Percentiles rank a stretch among this genome's conserved stretches.
Evolutionary conservation across 1,140 invertebrate genomes (phyloP).

Genomic region (Littorina saxatilis): DNA sequence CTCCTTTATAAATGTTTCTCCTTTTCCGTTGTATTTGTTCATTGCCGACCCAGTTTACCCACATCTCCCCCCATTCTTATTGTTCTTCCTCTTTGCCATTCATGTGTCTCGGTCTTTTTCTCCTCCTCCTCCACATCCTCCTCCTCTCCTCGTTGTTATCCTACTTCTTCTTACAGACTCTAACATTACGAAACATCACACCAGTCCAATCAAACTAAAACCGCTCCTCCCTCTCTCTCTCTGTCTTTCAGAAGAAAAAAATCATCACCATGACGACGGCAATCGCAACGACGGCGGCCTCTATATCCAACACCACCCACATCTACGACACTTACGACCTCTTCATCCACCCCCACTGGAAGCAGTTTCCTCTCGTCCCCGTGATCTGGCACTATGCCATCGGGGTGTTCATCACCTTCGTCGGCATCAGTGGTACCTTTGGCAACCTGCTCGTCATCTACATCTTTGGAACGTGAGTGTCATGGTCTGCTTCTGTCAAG

Average conservation of each 20-base stretch:
- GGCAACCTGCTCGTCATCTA: slow-evolving; percentile 92
- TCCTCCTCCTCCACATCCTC: background rate
- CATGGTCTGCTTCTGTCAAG: background rate
- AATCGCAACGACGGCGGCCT: background rate
- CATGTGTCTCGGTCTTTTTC: background rate
- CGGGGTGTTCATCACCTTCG: slow-evolving; percentile 84
- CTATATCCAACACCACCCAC: slow-evolving; percentile 45
- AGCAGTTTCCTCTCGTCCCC: slow-evolving; percentile 58
- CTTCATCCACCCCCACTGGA: slow-evolving; percentile 69
- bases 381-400: slow-evolving; percentile 81
- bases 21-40: no score
- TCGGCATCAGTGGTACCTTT: slow-evolving; percentile 83
- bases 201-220: background rate
- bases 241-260: background rate
- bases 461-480: slow-evolving; percentile 82
- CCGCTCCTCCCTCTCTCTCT: background rate
- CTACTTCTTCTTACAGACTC: no score
- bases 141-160: background rate
- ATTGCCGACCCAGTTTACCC: no score
- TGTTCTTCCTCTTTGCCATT: background rate
- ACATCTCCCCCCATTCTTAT: no score
- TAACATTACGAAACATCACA: no score
- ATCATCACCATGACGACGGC: background rate
- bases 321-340: slow-evolving; percentile 63
- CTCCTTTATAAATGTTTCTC: no score